Evolutionary conservation across 2,888 invertebrate species (phyloP).

Genomic region (Macrosiphum euphorbiae): DNA sequence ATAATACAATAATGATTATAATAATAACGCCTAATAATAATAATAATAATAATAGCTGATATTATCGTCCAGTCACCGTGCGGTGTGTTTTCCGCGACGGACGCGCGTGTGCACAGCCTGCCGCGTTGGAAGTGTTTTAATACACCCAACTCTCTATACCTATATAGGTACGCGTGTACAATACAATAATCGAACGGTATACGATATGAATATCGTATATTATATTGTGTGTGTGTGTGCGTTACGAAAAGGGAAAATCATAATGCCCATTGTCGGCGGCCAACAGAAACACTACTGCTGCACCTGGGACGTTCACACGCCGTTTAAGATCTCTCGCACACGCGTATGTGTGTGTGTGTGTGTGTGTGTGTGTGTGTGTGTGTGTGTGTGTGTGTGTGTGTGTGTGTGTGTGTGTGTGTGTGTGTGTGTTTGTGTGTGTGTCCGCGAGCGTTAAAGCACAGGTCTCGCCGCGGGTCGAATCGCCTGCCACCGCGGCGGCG

Average conservation of each 20-base stretch:
- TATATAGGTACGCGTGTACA: too few relatives aligned
- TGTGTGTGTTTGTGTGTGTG: neutral
- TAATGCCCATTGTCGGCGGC: constrained; percentile 52
- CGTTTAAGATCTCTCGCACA: constrained; percentile 47
- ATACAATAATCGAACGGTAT: constrained; percentile 35
- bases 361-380: neutral
- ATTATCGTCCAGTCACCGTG: constrained; percentile 48
- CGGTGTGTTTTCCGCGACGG: constrained; percentile 36
- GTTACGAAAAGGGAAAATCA: constrained; percentile 38
- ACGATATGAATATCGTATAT: neutral
- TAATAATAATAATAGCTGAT: neutral
- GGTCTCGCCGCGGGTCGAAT: constrained; percentile 38
- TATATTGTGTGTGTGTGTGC: neutral
- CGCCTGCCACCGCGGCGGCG: constrained; percentile 7
- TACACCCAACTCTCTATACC: neutral
- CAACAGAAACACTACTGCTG: neutral
- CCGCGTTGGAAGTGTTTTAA: constrained; percentile 18
- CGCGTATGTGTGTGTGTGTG: neutral
- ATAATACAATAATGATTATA: neutral
- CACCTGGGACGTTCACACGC: constrained; percentile 62
- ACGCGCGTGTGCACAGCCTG: neutral
- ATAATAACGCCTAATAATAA: constrained; percentile 18
- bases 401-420: neutral
- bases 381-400: neutral
- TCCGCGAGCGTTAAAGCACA: neutral